Evolutionary conservation across 2,797 vertebrate genomes (phyloP).

Genomic region (Stomatorhinus walkeri): DNA sequence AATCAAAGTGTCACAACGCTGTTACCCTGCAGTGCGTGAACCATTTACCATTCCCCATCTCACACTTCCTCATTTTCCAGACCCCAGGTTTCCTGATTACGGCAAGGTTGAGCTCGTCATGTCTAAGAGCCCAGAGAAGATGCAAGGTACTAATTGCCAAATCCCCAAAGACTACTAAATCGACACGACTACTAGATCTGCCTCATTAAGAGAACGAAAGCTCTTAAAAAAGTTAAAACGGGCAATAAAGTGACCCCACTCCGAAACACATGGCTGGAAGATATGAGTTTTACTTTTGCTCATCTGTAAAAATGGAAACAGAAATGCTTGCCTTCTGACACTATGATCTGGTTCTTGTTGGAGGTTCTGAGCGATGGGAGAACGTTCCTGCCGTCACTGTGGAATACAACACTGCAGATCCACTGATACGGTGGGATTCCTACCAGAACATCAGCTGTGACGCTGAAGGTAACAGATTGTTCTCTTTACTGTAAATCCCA

Average conservation of each 20-base stretch:
- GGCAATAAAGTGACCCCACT: not conserved
- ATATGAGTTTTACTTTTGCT: not conserved
- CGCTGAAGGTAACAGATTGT: constrained; percentile 67
- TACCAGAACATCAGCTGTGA: constrained; percentile 78
- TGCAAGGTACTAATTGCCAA: constrained; percentile 61
- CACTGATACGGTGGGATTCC: constrained; percentile 85
- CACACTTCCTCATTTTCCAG: constrained; percentile 55
- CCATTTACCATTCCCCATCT: not conserved
- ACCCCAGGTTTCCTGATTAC: constrained; percentile 80
- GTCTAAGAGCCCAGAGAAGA: constrained; percentile 81
- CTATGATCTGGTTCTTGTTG: constrained; percentile 36
- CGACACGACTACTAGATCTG: not conserved
- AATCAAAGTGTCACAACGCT: not conserved
- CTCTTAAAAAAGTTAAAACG: not conserved
- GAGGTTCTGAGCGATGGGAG: constrained; percentile 66
- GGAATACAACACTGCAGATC: constrained; percentile 81
- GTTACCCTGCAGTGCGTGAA: not conserved
- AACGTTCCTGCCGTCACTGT: constrained; percentile 73
- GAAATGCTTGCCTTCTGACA: not conserved
- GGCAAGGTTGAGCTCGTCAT: constrained; percentile 87
- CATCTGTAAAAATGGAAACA: not conserved
- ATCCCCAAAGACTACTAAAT: not conserved
- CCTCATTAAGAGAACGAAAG: not conserved
- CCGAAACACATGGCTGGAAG: not conserved
- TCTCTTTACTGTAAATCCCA: not conserved